phyloP scores from a whole-genome alignment of 2,888 invertebrate genomes.

The Poecilobothrus nobilitatus region DNA sequence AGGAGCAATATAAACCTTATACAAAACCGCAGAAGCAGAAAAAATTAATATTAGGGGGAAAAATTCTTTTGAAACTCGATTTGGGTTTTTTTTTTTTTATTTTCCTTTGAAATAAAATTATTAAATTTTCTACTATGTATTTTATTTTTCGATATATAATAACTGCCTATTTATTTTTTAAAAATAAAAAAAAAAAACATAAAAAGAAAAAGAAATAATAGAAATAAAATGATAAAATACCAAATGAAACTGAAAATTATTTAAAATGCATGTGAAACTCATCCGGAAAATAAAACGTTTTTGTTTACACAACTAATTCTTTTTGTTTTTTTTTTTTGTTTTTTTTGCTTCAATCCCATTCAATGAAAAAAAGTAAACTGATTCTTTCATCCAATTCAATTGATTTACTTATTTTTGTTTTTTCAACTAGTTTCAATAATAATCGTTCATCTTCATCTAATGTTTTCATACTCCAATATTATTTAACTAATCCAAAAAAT shows the following conservation, averaged over 20 bases:
- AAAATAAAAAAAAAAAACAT: background rate
- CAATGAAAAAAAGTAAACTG: background rate
- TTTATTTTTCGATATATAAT: no score
- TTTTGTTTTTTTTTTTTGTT: background rate
- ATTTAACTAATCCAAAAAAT: background rate
- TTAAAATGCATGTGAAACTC: background rate
- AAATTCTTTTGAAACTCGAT: no score
- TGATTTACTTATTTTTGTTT: background rate
- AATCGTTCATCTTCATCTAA: background rate
- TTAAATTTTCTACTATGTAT: no score
- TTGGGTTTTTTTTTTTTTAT: no score
- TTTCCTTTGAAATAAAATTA: no score
- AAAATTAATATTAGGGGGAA: no score
- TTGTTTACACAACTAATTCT: slow-evolving; percentile 1
- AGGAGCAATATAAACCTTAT: no score
- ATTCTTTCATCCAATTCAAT: background rate
- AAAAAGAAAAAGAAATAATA: background rate
- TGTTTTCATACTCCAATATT: background rate
- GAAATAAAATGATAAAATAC: background rate
- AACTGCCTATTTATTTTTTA: background rate
- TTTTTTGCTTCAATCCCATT: background rate
- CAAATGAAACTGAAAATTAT: no score
- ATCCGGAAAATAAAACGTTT: background rate
- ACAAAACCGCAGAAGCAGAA: no score
- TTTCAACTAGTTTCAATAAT: background rate